Evolutionary conservation across 2,113 vertebrate genomes (phyloP), one percentile per base, ranked within the genome.

Genomic region (Embiotoca jacksoni): DNA sequence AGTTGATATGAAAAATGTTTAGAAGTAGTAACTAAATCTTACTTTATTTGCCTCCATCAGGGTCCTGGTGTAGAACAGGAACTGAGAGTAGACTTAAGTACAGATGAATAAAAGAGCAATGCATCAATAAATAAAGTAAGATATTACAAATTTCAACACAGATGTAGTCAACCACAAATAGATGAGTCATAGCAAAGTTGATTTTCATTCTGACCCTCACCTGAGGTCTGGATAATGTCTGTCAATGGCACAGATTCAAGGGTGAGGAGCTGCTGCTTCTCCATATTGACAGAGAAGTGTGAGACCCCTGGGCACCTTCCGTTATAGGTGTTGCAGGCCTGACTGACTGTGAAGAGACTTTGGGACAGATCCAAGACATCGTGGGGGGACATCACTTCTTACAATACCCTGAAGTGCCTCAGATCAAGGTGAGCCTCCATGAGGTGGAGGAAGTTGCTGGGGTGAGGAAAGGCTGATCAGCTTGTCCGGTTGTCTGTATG

Each of bases 241-340:
- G 54, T 44, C 15, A 39, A 56, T 54, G 33, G 65, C 4, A 7
- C 10, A 39, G 23, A 67, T 63, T 72, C 16, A 58, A 62, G 35
- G 37, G n/a, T 56, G 13, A 57, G 4, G 35, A 63, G 41, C 39
- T 60, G 62, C 61, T 78, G 30, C 66, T 68, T 60, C 36, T 54
- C 50, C 33, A 60, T 36, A 50, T 60, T 74, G 54, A 82, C 39
- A 73, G 63, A 55, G 65, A 71, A 72, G 1, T 9, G 41, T 69
- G 33, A 23, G 41, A 61, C 56, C 55, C 55, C 53, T 67, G 59
- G 63, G 72, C 67, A 37, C 36, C n/a, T 46, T 66, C 9, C 15
- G 50, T 59, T 80, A 59, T 71, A 66, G 63, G 35, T 70, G 62
- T 73, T 80, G 49, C 55, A 72, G 54, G 31, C 53, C 68, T 67